Conservation (phyloP, 2,797 vertebrate species). For the Tympanoctomys barrerae region DNA sequence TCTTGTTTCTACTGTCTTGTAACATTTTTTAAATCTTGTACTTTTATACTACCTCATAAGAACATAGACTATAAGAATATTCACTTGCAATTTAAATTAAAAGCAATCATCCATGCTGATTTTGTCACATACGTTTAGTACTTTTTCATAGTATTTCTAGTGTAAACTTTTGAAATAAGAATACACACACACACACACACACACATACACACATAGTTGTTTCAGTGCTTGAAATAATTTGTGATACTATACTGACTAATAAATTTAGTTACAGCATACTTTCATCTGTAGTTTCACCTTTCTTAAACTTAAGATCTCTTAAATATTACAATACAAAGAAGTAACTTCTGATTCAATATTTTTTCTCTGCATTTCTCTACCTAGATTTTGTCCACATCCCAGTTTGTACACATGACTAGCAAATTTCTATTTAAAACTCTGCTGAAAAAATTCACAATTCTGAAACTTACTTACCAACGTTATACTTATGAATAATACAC, state of each 20-base stretch:
- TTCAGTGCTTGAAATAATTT: background rate
- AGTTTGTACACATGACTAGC: background rate
- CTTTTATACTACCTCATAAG: background rate
- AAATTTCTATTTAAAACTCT: background rate
- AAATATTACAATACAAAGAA: fast-evolving
- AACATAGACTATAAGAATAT: background rate
- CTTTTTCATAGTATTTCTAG: background rate
- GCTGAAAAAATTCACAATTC: background rate
- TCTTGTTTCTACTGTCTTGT: too few relatives aligned
- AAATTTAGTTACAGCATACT: background rate
- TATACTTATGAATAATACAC: background rate
- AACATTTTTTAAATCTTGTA: background rate
- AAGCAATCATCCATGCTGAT: background rate
- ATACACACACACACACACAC: too few relatives aligned
- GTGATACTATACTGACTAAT: background rate
- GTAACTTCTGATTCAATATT: background rate
- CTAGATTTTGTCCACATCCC: background rate
- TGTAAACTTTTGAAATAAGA: background rate
- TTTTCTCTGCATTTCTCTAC: background rate
- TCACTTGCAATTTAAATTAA: background rate
- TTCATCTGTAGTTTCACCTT: background rate
- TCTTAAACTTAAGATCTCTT: background rate
- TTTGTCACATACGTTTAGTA: background rate
- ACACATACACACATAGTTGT: background rate
- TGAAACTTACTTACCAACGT: background rate